Evolutionary conservation across 2,113 vertebrate genomes (phyloP).

Genomic region (Hylia prasina): DNA sequence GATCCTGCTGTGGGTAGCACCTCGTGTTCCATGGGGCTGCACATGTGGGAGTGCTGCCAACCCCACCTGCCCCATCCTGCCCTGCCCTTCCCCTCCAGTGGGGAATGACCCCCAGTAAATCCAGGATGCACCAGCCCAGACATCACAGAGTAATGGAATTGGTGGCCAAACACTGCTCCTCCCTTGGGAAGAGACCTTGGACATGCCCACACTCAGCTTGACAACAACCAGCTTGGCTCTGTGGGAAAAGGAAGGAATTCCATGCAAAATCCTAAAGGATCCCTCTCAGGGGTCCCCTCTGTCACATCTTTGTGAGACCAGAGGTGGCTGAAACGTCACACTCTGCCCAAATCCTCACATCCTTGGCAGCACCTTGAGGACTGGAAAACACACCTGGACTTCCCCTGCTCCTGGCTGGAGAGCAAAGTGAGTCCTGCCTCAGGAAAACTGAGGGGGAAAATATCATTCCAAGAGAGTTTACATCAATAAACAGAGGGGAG

Average conservation of each 20-base stretch:
- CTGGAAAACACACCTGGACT: not conserved
- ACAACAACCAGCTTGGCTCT: not conserved
- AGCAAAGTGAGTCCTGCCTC: not conserved
- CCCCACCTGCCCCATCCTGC: not conserved
- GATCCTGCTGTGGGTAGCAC: fast-evolving
- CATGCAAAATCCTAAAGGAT: not conserved
- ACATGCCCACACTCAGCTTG: fast-evolving
- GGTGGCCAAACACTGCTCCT: not conserved
- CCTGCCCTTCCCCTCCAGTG: not conserved
- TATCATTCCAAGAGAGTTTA: not conserved
- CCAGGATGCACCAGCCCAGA: not conserved
- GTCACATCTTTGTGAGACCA: not conserved
- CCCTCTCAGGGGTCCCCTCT: not conserved
- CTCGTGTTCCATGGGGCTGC: fast-evolving
- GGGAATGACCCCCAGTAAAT: not conserved
- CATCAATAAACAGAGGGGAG: not conserved
- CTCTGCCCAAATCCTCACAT: not conserved
- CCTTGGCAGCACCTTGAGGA: not conserved
- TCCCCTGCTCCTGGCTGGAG: not conserved
- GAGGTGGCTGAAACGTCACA: not conserved
- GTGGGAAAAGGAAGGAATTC: not conserved
- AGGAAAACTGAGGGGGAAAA: not conserved
- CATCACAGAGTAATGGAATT: fast-evolving
- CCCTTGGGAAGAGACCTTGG: not conserved
- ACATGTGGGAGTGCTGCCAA: not conserved